Base-by-base conservation (phyloP, 2,888 invertebrate species). In the Hydriomena furcata region DNA sequence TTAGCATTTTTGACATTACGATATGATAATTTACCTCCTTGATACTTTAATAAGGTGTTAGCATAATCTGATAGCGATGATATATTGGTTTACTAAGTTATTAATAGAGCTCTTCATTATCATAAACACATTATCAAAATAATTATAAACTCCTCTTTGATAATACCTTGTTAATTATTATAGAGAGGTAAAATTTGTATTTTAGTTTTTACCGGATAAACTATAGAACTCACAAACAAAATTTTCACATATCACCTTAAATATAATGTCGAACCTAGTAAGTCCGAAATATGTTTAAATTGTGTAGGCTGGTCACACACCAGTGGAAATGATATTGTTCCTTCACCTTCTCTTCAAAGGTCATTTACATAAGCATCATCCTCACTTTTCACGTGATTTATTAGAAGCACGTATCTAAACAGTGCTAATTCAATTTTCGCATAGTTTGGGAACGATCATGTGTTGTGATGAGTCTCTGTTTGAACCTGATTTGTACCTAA, bases 41-140 rank as follows among this genome's bases (percentile, higher is more conserved):
- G 10, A 20, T 28, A 38, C 10, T n/a, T n/a, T n/a, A n/a, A n/a
- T n/a, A 35, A 38, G 20, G 17, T 38, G 13, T 17, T 24, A 8
- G 4, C 20, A 3, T 31, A 31, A 42, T 34, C 32, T 34, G 43
- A 43, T 43, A 43, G 34, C 34, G 10, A 10, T 43, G 34, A 43
- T 42, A 32, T 4, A 43, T 41, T 30, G 11, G 23, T 43, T 34
- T 43, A 27, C 53, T 23, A 27, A 20, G 37, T 24, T 48, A 38
- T 52, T 45, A 20, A 30, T 23, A 23, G 23, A 6, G 3, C 23
- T 23, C 35, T n/a, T n/a, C n/a, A n/a, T n/a, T n/a, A n/a, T n/a
- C n/a, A n/a, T n/a, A n/a, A n/a, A n/a, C n/a, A n/a, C n/a, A n/a
- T n/a, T n/a, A n/a, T n/a, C n/a, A n/a, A n/a, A n/a, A n/a, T n/a